A percentile compares a stretch with the other conserved stretches of the same genome.
These are phyloP conservation scores for Lerista edwardsae DNA, from an alignment of 2,797 vertebrate species.

Conservation along the genomic window DNA sequence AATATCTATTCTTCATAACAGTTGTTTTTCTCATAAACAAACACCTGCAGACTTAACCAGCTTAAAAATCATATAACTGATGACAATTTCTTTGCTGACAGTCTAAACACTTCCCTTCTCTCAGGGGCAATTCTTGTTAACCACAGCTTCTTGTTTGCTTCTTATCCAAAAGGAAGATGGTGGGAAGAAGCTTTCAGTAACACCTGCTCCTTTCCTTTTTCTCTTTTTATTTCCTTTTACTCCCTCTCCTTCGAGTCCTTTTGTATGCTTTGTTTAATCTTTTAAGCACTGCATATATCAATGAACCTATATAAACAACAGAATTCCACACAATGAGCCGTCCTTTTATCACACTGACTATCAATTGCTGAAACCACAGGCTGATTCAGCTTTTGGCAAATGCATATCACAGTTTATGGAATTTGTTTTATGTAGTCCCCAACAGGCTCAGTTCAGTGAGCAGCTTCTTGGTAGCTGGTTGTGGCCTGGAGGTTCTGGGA, in stretches of 20 bases:
- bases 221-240: neutral
- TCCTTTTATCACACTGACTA: constrained; percentile 5
- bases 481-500: neutral
- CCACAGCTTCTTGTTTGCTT: neutral
- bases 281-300: neutral
- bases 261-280: constrained; percentile 13
- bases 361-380: neutral
- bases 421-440: neutral
- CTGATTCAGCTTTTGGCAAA: constrained; percentile 19
- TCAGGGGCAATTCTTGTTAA: constrained; percentile 4
- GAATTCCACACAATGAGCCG: neutral
- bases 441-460: neutral
- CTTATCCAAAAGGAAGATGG: neutral
- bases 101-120: neutral
- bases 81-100: too few species aligned
- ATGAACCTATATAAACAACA: neutral
- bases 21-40: neutral
- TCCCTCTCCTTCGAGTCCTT: neutral
- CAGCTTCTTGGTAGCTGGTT: neutral
- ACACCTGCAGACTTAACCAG: neutral
- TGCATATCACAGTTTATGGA: neutral
- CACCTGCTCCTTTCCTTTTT: neutral
- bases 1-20: neutral
- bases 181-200: neutral
- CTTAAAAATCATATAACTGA: too few species aligned